Base-by-base conservation (phyloP, 2,797 vertebrate genomes). In the Threskiornis aethiopicus region DNA sequence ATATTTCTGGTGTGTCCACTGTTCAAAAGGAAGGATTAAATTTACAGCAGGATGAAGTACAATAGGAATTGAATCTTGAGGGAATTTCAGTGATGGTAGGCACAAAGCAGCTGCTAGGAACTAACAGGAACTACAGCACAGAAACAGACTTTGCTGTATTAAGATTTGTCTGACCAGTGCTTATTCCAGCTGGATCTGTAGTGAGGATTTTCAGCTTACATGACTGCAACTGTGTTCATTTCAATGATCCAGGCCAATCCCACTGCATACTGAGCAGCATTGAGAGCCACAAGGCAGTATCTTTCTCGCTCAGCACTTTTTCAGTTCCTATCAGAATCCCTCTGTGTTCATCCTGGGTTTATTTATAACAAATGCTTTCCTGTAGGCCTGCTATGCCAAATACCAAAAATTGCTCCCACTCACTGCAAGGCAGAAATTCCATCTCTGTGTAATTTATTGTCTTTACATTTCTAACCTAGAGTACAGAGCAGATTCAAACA, bases 311-410 rank as follows among this genome's bases (percentile, higher is more conserved):
- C 65, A 93, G 76, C 54, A 33, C 11, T 85, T 80, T 80, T 79
- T 62, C 59, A 62, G 18, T 72, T 85, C 51, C 42, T 69, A 28
- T 52, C 19, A 93, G 69, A 51, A 91, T 83, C 25, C 13, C 25
- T 91, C 64, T 70, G 35, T 61, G 25, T 57, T 85, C 77, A 33
- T 77, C 19, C 42, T 44, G 8, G 6, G 13, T 84, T 92, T 89
- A 84, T 88, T 95, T 87, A 46, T 73, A 90, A 76, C 26, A 84
- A 94, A 77, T 37, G 16, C 35, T 73, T 78, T 59, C 44, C 47
- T 35, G 44, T 26, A 69, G 35, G 59, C 26, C 49, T 94, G 42
- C 51, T 73, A 58, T 31, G n/a, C 29, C 20, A 87, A 91, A 86
- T 44, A 58, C 20, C 21, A 83, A 85, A 92, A 91, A 90, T 44